Evolutionary conservation across 2,797 vertebrate genomes (phyloP), one percentile per base, ranked within the genome.

Genomic region (Halcyon smyrnensis): DNA sequence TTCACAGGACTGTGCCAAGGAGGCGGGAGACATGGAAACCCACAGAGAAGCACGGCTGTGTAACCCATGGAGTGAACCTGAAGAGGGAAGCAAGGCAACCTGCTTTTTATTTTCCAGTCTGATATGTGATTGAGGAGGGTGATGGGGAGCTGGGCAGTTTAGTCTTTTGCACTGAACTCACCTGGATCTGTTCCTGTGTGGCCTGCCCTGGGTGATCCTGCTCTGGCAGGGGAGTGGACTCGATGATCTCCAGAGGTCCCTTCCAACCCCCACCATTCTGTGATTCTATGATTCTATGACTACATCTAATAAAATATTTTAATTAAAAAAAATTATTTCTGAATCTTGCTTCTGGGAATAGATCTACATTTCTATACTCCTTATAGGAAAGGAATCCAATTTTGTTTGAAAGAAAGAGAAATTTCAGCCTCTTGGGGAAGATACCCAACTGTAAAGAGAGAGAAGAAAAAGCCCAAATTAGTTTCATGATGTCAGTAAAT

Each of bases 401-500:
- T 92, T 90, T 77, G 18, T 79, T 76, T 48, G 89, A 91, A 95
- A 94, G 82, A 84, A 71, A 87, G 59, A 84, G 80, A 63, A 51
- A 91, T 91, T 96, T 82, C 46, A 87, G 91, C 90, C 84, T 91
- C 63, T 53, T 64, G 43, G 59, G 86, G 51, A 84, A 90, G 94
- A 90, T 77, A 41, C 50, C 80, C 64, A 81, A 54, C 60, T 76
- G 54, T 76, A 93, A 96, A 96, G 53, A 96, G 88, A 79, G 60
- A 87, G 94, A 96, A 95, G 67, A 74, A 94, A 82, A 92, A 91
- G 76, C 71, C 79, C 60, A 84, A 62, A 90, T 94, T 85, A 91
- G 76, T 96, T 97, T 96, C 73, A 54, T 78, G 64, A 87, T 78
- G 82, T 93, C 86, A 91, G 80, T 86, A 95, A 96, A 62, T 41